Evolutionary conservation across 2,797 vertebrate genomes (phyloP), one percentile per base, ranked within the genome.

Genomic region (Lutjanus argentimaculatus): DNA sequence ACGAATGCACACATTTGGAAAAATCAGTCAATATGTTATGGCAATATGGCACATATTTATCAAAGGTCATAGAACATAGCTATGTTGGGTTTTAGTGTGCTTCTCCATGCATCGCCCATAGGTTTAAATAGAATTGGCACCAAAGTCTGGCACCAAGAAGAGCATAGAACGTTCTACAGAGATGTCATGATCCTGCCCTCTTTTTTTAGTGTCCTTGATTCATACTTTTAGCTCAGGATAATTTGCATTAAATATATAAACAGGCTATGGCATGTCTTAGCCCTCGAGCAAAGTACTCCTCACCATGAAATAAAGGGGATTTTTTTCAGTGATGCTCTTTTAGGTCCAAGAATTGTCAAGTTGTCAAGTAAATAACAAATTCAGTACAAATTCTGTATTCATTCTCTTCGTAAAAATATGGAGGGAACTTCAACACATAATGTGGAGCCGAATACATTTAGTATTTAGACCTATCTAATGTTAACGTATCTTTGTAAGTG

Each of bases 181-280:
- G 30, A 36, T 36, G 30, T 36, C 30, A 4, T 36, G 30, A 36
- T 36, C 30, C 30, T 36, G 2, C 30, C 30, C 30, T 36, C 30
- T 36, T 36, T 36, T 36, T 36, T 36, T 36, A 36, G 30, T 36
- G 2, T 36, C 30, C 30, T 36, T 36, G 30, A 58, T 11, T 77
- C 25, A 71, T 43, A 59, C 25, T 21, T 72, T 69, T 68, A 45
- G 46, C 10, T 14, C 45, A 11, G 16, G 49, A 67, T 48, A 3
- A 17, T 59, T 16, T 68, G 45, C 3, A 67, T 53, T 61, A n/a
- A 14, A 53, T 19, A 40, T 9, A 79, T 2, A 62, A 70, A 74
- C 13, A 55, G 15, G 53, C 43, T 21, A 53, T 43, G 17, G 16
- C 19, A 16, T 69, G 30, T n/a, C 11, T 63, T 17, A 65, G 55